These are phyloP conservation scores for Microctonus hyperodae DNA, from an alignment of 2,888 invertebrate species.

Conservation along the genomic window DNA sequence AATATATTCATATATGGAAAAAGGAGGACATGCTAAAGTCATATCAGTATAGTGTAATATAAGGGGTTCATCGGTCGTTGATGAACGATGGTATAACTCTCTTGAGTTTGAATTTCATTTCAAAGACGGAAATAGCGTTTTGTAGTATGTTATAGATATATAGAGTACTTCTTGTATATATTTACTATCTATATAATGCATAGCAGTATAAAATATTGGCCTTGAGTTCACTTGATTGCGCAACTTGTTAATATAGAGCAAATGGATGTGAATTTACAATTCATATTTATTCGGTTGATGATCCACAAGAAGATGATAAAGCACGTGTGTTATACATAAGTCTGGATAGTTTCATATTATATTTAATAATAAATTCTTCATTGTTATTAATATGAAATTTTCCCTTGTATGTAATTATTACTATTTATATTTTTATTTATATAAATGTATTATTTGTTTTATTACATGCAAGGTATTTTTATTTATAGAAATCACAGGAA, in stretches of 20 bases:
- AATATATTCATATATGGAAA: slow-evolving; percentile 4
- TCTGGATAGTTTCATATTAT: not conserved
- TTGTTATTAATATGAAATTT: not conserved
- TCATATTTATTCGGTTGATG: not conserved
- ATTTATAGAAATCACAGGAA: no score
- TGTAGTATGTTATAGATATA: not conserved
- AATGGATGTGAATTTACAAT: not conserved
- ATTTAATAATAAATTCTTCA: not conserved
- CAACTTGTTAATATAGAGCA: not conserved
- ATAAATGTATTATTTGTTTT: not conserved
- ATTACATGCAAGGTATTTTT: no score
- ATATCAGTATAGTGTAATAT: no score
- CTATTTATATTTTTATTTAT: not conserved
- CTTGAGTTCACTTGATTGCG: not conserved
- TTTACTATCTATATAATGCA: no score
- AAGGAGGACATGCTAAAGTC: not conserved
- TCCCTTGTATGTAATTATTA: not conserved
- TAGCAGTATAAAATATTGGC: not conserved
- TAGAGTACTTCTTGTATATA: not conserved
- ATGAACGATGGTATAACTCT: not conserved
- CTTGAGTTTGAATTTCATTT: not conserved
- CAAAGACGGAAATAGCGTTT: not conserved
- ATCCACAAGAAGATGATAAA: not conserved
- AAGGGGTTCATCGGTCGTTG: slow-evolving; percentile 1
- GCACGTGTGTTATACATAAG: not conserved